Base-by-base conservation (phyloP, 2,113 vertebrate genomes). In the Rattus rattus region DNA sequence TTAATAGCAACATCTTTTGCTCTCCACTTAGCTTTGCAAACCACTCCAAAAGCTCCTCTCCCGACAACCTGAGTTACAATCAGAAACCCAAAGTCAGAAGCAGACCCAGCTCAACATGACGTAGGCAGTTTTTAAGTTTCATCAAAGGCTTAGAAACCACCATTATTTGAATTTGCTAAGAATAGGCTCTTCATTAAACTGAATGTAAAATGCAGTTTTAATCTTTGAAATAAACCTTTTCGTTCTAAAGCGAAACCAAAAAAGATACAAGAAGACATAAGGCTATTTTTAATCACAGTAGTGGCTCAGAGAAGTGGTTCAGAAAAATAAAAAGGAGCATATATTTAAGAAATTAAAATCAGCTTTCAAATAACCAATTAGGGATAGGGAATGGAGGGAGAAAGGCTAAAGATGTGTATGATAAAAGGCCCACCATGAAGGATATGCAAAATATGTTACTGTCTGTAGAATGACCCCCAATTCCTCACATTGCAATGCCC, bases 1-100 rank as follows among this genome's bases (percentile, higher is more conserved):
- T 99, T 99, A 98, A 99, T 99, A 63, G 99, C 99, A 83, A 99
- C 99, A 98, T 99, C 99, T 98, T 99, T 99, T 97, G 99, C 99
- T 99, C 99, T 99, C 99, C 99, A 99, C 97, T 99, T 99, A 97
- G 99, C 99, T 98, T 99, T 99, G 98, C 99, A 99, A 94, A 99
- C 99, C 65, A 99, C 99, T 92, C 99, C 99, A 98, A 99, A 99
- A 33, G 99, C 99, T 98, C 99, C 99, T 99, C 99, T 99, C 96
- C 99, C 99, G 98, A 99, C 99, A 98, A 99, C 99, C 99, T 99
- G 97, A 72, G 81, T 90, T 97, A 94, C n/a, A 84, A 43, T n/a
- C 94, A 96, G 76, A 83, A 93, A 54, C 19, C 30, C 17, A 79
- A 73, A 39, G 75, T 81, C 13, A 97, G 30, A 97, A 97, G 92